Evolutionary conservation across 2,888 invertebrate species (phyloP), one percentile per base, ranked within the genome.

Genomic region (Theretra japonica): DNA sequence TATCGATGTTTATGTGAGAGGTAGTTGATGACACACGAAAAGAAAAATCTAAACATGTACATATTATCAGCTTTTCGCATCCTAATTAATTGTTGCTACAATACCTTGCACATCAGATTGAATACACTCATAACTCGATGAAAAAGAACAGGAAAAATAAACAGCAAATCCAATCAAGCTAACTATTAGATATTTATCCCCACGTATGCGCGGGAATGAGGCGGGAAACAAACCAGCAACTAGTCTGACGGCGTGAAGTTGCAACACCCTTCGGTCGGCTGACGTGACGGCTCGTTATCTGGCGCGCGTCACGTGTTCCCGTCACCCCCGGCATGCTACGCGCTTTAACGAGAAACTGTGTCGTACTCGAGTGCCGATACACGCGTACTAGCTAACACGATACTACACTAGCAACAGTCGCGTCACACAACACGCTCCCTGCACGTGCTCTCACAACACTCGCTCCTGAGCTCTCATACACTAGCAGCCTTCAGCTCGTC

Each of bases 301-400:
- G 41, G 48, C 33, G 33, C 65, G 17, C 65, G 65, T 65, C 65
- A 48, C 65, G 17, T 48, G 65, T 48, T 25, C 60, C 23, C 48
- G 65, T 65, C 65, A 65, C 48, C 33, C 58, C 48, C 53, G 53
- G 53, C 53, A 41, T 41, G 48, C 65, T 15, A 48, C 23, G 25
- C 58, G 65, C 65, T 65, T 65, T 65, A 65, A 65, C 65, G 65
- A 65, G 65, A 65, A 65, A 65, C 48, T 65, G 65, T 65, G 41
- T 41, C 62, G 62, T 21, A 41, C 48, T 33, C n/a, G 30, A 60
- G n/a, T 4, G 25, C 23, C 58, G 58, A 58, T 25, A 58, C 58
- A 25, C 23, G 17, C 17, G 58, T 25, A 58, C 58, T 58, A 58
- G 5, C 25, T 58, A 58, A 58, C 58, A 25, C 25, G 58, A 58